Conservation (phyloP, 2,888 invertebrate genomes). For the Sipha maydis region DNA sequence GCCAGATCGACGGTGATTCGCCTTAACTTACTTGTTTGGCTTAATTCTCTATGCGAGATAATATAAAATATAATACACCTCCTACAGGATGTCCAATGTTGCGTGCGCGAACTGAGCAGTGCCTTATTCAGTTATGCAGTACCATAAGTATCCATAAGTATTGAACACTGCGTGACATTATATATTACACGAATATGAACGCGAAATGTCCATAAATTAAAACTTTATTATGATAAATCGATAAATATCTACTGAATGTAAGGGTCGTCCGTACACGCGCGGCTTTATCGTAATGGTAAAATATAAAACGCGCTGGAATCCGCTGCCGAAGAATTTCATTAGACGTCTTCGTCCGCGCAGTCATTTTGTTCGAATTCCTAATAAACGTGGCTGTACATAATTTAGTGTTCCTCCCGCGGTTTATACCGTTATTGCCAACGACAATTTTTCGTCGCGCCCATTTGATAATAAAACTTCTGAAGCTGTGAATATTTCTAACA, state of each 20-base stretch:
- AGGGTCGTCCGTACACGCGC: neutral
- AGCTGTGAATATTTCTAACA: neutral
- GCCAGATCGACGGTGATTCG: too few species aligned
- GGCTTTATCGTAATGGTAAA: neutral
- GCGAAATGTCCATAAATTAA: neutral
- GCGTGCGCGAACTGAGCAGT: too few species aligned
- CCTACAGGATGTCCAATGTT: too few species aligned
- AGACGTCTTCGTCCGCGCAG: neutral
- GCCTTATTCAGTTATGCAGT: too few species aligned
- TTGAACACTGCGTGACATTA: neutral
- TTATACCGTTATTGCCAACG: neutral
- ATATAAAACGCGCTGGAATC: conserved; percentile 38
- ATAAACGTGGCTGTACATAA: too few species aligned
- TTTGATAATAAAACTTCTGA: neutral
- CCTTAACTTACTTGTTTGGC: too few species aligned
- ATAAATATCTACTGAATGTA: neutral
- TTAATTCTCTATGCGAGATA: too few species aligned
- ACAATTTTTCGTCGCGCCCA: neutral
- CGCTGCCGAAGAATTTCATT: conserved; percentile 37
- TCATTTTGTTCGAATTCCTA: conserved; percentile 29
- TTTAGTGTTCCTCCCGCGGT: too few species aligned
- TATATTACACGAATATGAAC: neutral
- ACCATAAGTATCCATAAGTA: too few species aligned
- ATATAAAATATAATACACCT: too few species aligned
- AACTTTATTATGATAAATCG: neutral